Base-by-base conservation (phyloP, 1,140 invertebrate species). In the Hesperophylax magnus region DNA sequence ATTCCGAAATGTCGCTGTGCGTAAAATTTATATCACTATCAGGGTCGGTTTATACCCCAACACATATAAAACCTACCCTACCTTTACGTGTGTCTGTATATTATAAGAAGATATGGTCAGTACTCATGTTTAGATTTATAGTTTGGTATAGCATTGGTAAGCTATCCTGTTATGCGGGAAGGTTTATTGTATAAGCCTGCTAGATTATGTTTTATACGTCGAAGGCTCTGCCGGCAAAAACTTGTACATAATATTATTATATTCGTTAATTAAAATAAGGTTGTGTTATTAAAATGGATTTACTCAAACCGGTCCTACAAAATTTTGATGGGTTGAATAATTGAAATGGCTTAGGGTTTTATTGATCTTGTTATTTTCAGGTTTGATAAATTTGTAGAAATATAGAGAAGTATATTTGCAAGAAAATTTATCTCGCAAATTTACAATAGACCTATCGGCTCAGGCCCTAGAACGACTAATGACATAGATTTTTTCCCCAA, bases 11-110 rank as follows among this genome's bases (percentile, higher is more conserved):
- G 78, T 79, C 78, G 74, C 78, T 15, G 54, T 27, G 78, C 67
- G 78, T 79, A 74, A 79, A 79, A 79, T 79, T 79, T 79, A 79
- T 79, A 79, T 72, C 67, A 72, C 78, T 27, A 72, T 79, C 67
- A 54, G 34, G 22, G 34, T 34, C 3, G 34, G 7, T 34, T 34
- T 14, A 39, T 8, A 61, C 27, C 27, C 60, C 63, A 20, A 72
- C 52, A 72, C 53, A 72, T 72, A 72, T 72, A 72, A 72, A 72
- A 54, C 27, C 20, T 72, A 72, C 69, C 18, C 47, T 54, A 72
- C 69, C 47, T 22, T 53, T 53, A 53, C 9, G 53, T 39, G 39
- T 39, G 15, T 69, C 18, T 67, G 34, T 27, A 69, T 67, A 34
- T 27, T 67, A 9, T 22, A 27, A 39, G 9, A 67, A 27, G 65